A percentile compares a stretch with the other conserved stretches of the same genome.
phyloP scores from a whole-genome alignment of 2,888 invertebrate genomes.

The Chymomyza amoena region DNA sequence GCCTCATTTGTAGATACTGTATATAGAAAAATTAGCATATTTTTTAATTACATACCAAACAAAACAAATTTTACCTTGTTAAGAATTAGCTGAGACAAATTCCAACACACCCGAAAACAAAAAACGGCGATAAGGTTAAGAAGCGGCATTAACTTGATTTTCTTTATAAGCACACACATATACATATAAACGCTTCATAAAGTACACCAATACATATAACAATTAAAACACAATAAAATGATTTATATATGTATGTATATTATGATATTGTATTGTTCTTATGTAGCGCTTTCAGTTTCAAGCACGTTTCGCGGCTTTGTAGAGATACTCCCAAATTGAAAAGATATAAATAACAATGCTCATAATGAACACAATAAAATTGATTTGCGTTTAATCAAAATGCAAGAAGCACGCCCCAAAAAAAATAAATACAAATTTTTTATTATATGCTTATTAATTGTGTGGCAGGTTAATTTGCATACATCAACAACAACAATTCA shows the following conservation, averaged over 20 bases:
- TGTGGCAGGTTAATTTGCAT: neutral
- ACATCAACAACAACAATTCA: neutral
- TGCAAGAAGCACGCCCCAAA: neutral
- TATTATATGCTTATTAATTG: neutral
- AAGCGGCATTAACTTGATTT: constrained; percentile 17
- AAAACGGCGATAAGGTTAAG: constrained; percentile 10
- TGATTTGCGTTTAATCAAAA: neutral
- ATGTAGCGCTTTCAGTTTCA: neutral
- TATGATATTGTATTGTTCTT: neutral
- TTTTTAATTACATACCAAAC: neutral
- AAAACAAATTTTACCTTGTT: neutral
- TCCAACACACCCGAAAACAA: neutral
- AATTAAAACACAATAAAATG: neutral
- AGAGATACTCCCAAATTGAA: neutral
- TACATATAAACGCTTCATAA: neutral
- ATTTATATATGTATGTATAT: neutral
- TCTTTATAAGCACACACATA: neutral
- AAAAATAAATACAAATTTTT: neutral
- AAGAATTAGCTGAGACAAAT: neutral
- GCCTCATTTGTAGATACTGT: neutral
- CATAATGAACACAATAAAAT: neutral
- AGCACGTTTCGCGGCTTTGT: neutral
- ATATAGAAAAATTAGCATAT: neutral
- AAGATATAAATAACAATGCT: neutral
- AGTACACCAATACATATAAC: neutral